Base-by-base conservation (phyloP, 2,888 invertebrate species). In the Toxonevra muliebris region DNA sequence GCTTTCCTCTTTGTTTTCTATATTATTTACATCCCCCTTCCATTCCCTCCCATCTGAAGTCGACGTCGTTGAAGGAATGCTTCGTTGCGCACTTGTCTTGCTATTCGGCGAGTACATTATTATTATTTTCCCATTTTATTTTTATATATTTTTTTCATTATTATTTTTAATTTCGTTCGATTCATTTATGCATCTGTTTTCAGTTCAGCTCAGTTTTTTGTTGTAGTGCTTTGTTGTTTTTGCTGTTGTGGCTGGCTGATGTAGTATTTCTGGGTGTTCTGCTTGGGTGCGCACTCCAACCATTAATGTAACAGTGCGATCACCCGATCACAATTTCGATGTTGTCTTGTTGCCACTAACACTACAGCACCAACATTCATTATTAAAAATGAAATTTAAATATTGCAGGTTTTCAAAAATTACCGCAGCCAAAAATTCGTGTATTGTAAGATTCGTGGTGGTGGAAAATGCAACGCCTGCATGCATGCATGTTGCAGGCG, bases 271-370 rank as follows among this genome's bases (percentile, higher is more conserved):
- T 59, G 58, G 43, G 15, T 50, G 72, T 73, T 71, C 70, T 63
- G 74, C 73, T 70, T 73, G 70, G 75, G 45, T 75, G 74, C 65
- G 50, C 66, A 55, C 69, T 61, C 64, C 68, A 66, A 59, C 54
- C 67, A 65, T 65, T 63, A 67, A 53, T 62, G 62, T 67, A 70
- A 73, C 69, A 73, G 71, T 73, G 69, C 73, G 72, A 75, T 73
- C 75, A 75, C 73, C 71, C 74, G 71, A 68, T 73, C 65, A 63
- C 70, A 58, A 58, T 42, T 52, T 52, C 65, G 30, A 30, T 30
- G 30, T 30, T 30, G 30, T 30, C 30, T 30, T 52, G 59, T n/a
- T 17, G 64, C 42, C 50, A 63, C 20, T 40, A 55, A 59, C 60
- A 54, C 63, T 58, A 15, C 58, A 5, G 48, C 58, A 61, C 59